Percentiles rank a stretch among this genome's conserved stretches.
phyloP scores from a whole-genome alignment of 1,140 invertebrate genomes.

The Leptonema lineaticorne region DNA sequence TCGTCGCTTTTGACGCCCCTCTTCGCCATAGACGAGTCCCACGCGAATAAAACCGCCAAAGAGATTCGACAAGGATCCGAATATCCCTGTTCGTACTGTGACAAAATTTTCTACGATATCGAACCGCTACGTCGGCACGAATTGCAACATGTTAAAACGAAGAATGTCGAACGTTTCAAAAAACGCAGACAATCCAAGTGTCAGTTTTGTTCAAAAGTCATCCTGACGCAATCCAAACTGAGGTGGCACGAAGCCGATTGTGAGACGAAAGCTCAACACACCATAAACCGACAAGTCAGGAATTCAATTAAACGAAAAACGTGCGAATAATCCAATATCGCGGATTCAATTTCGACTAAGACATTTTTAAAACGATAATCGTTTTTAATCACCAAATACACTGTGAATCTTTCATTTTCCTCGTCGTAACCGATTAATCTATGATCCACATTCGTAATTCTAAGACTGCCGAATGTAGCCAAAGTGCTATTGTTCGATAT shows the following conservation, averaged over 20 bases:
- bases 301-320: neutral
- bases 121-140: constrained; percentile 19
- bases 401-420: neutral
- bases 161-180: neutral
- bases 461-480: no score
- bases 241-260: constrained; percentile 31
- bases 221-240: neutral
- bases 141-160: constrained; percentile 14
- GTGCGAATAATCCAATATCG: no score
- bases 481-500: no score
- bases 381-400: neutral
- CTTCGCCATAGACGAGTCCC: constrained; percentile 14
- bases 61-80: neutral
- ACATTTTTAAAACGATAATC: neutral
- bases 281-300: no score
- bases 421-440: neutral
- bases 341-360: neutral
- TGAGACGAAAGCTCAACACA: no score
- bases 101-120: constrained; percentile 18
- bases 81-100: neutral
- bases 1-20: neutral
- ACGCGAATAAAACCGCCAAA: neutral
- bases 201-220: constrained; percentile 4
- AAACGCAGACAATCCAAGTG: constrained; percentile 7
- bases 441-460: no score